Base-by-base conservation (phyloP, 1,140 invertebrate genomes). In the Eupeodes corollae region DNA sequence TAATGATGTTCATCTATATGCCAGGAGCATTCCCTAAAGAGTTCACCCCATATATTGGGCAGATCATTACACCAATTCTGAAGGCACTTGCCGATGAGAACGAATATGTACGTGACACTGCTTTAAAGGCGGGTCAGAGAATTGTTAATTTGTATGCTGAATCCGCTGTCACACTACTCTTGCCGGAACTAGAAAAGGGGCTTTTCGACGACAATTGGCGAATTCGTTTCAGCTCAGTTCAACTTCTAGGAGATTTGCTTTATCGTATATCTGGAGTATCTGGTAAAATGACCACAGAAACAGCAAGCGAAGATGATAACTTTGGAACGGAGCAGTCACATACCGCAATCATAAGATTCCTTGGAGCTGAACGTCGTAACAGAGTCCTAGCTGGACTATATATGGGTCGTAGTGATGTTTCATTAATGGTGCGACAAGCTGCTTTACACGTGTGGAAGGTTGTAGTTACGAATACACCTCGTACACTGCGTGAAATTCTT, bases 1-100 rank as follows among this genome's bases (percentile, higher is more conserved):
- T 99, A 41, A 97, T 99, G 91, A 93, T 99, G 88, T 99, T 98
- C 68, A 99, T 99, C 64, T 99, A 98, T 69, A 88, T 99, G 82
- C 97, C 97, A 1, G 84, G 86, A 50, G 92, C 94, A 1, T 98
- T 99, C 71, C 91, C 87, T 2, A 81, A 85, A 42, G 90, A 94
- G 59, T 99, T 99, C 67, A 88, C 88, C 6, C 86, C 87, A 1
- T 99, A 98, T 68, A 95, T 99, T 58, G 91, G 92, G 1, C 87
- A 92, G 63, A 97, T 99, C 49, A 93, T 99, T 55, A 97, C 91
- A 69, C 93, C 95, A 1, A 98, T 99, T 57, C 71, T 99, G 11
- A 92, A 96, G 72, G 95, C 94, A 11, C 73, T 99, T 19, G 94
- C 96, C 6, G 96, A 99, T 76, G 97, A 99, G 73, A 97, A 92